A percentile compares a stretch with the other conserved stretches of the same genome.
Conservation (phyloP, 2,113 vertebrate genomes). For the Entomyzon cyanotis region DNA sequence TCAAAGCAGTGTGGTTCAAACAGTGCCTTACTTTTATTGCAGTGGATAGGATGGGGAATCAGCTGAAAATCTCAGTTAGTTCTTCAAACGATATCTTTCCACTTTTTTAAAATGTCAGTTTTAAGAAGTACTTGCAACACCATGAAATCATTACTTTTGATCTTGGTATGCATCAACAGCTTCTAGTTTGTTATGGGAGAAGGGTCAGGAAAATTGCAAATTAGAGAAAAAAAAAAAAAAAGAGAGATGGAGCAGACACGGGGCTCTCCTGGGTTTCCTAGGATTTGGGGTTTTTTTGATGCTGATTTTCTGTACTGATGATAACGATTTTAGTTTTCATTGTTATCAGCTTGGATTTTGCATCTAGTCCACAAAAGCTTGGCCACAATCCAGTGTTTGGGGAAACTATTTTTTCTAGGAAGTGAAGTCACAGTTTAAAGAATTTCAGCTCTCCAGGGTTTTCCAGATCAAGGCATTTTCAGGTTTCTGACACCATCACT, state of each 20-base stretch:
- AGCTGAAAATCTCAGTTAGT: neutral
- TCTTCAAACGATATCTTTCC: neutral
- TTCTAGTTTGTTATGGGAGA: neutral
- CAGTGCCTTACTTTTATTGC: neutral
- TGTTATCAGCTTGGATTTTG: neutral
- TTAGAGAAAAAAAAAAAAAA: neutral
- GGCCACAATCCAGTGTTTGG: neutral
- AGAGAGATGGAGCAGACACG: neutral
- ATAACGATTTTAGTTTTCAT: neutral
- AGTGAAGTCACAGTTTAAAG: neutral
- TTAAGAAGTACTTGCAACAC: neutral
- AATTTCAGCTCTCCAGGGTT: neutral
- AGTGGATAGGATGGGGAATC: neutral
- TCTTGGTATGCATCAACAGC: neutral
- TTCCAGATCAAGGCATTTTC: neutral
- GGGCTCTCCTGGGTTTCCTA: neutral
- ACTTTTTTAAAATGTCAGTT: neutral
- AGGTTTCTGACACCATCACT: neutral
- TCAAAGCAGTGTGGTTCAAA: neutral
- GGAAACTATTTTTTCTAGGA: neutral
- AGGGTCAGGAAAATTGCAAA: neutral
- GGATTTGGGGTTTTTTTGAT: neutral
- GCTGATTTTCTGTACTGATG: neutral
- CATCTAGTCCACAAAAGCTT: neutral
- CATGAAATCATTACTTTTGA: neutral